Percentiles rank a stretch among this genome's conserved stretches.
phyloP scores from a whole-genome alignment of 2,113 vertebrate genomes.

The Rana temporaria region DNA sequence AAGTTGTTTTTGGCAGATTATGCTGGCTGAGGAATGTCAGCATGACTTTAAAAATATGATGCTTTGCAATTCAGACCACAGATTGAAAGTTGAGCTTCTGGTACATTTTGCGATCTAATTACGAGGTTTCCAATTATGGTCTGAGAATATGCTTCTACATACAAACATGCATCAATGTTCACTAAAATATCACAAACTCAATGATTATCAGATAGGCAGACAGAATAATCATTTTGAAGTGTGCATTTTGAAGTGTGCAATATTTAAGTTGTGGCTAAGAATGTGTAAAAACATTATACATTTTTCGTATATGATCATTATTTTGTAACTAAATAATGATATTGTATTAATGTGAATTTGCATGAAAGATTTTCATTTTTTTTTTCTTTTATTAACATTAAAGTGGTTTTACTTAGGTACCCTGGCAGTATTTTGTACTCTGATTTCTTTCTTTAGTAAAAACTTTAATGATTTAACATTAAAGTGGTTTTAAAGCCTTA shows the following conservation, averaged over 20 bases:
- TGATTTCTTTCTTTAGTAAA: too few relatives aligned
- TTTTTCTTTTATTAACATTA: too few relatives aligned
- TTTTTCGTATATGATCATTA: neutral
- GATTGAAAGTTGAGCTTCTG: slow-evolving; percentile 86
- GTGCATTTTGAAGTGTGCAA: neutral
- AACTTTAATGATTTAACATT: too few relatives aligned
- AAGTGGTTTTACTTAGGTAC: too few relatives aligned
- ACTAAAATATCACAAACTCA: neutral
- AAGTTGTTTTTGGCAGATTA: slow-evolving; percentile 94
- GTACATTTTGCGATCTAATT: slow-evolving; percentile 86
- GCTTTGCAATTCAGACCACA: slow-evolving; percentile 88
- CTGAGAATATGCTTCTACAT: slow-evolving; percentile 66
- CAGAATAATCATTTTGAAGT: neutral
- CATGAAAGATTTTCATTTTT: too few relatives aligned
- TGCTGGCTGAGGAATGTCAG: slow-evolving; percentile 93
- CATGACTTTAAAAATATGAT: slow-evolving; percentile 92
- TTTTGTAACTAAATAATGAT: neutral
- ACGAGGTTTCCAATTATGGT: slow-evolving; percentile 75
- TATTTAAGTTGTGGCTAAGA: neutral
- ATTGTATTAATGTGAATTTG: too few relatives aligned
- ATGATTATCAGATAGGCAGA: slow-evolving; percentile 8
- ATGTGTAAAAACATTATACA: neutral
- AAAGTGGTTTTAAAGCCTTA: too few relatives aligned
- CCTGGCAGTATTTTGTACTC: too few relatives aligned
- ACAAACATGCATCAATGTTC: slow-evolving; percentile 33